A percentile compares a stretch with the other conserved stretches of the same genome.
These are phyloP conservation scores for Rhagologus leucostigma DNA, from an alignment of 2,113 vertebrate species.

Conservation along the genomic window DNA sequence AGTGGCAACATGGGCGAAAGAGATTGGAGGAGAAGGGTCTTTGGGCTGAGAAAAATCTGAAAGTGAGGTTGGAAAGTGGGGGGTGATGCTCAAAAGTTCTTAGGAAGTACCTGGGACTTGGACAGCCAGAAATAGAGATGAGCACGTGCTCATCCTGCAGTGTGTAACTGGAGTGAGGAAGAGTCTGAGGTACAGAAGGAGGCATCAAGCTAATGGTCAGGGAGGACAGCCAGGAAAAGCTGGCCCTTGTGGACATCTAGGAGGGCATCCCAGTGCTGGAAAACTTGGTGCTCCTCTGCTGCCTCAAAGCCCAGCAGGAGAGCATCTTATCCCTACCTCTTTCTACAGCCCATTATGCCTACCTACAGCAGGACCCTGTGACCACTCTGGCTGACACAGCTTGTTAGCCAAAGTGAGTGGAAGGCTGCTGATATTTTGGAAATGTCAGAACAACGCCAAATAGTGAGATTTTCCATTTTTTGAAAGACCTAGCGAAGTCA, in stretches of 20 bases:
- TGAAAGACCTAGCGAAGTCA: background rate
- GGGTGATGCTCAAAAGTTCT: background rate
- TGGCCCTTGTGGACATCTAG: accelerated
- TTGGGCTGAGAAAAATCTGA: background rate
- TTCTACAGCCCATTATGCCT: background rate
- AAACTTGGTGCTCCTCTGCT: background rate
- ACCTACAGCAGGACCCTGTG: background rate
- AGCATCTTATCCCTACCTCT: background rate
- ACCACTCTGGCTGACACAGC: background rate
- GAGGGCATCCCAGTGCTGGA: background rate
- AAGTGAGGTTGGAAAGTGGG: background rate
- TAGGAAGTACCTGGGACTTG: background rate
- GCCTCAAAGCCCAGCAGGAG: background rate
- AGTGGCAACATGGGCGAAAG: background rate
- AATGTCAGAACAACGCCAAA: background rate
- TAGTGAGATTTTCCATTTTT: background rate
- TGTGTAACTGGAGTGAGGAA: background rate
- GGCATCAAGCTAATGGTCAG: background rate
- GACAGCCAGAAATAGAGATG: background rate
- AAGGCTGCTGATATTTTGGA: background rate
- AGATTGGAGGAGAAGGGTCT: background rate
- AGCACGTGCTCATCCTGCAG: background rate
- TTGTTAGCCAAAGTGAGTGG: background rate
- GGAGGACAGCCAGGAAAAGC: background rate
- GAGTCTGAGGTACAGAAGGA: background rate